These are phyloP conservation scores for Neolamprologus tretocephalus DNA, from an alignment of 2,113 vertebrate species.

Conservation along the genomic window DNA sequence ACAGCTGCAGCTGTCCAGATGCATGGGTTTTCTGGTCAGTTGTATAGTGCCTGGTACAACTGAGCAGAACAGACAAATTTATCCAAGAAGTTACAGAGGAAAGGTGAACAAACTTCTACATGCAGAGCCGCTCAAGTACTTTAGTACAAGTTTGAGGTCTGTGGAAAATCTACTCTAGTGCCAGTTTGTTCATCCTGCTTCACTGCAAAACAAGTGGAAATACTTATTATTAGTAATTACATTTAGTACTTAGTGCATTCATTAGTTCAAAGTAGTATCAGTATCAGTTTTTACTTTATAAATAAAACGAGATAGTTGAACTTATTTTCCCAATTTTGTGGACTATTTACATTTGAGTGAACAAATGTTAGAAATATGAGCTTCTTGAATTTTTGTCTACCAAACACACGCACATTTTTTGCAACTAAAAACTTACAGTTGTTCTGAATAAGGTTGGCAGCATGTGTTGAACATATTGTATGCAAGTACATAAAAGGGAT, in stretches of 20 bases:
- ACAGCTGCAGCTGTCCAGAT: background rate
- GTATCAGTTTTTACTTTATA: background rate
- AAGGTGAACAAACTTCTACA: fast-evolving
- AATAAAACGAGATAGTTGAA: fast-evolving
- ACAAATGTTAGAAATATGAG: background rate
- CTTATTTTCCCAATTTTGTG: fast-evolving
- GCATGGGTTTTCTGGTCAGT: fast-evolving
- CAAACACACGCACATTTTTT: background rate
- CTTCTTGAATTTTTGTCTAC: fast-evolving
- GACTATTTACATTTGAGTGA: background rate
- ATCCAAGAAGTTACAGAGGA: background rate
- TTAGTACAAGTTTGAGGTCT: background rate
- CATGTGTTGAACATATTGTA: background rate
- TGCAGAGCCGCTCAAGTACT: background rate
- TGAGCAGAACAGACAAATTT: background rate
- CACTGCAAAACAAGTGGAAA: background rate
- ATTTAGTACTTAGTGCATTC: background rate
- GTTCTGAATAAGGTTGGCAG: background rate
- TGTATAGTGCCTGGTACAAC: background rate
- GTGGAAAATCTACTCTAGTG: background rate
- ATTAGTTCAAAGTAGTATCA: background rate
- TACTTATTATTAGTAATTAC: background rate
- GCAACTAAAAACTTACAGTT: background rate
- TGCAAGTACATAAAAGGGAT: background rate
- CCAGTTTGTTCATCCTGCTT: background rate